Percentiles rank a stretch among this genome's conserved stretches.
Evolutionary conservation across 2,888 invertebrate species (phyloP).

Genomic region (Dynastes tityus): DNA sequence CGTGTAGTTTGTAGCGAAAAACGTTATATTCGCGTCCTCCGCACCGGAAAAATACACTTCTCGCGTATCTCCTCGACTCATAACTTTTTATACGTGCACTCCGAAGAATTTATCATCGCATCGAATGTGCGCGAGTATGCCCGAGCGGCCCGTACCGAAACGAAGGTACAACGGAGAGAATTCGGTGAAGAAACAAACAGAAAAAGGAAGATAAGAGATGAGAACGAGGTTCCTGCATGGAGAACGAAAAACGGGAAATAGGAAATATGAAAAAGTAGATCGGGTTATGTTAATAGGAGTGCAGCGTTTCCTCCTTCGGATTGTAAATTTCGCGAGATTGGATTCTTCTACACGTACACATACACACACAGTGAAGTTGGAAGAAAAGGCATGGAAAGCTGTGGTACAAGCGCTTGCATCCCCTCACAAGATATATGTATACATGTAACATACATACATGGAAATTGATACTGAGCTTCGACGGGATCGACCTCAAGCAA

Average conservation of each 20-base stretch:
- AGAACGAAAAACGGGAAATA: background rate
- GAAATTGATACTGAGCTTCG: slow-evolving; percentile 50
- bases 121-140: background rate
- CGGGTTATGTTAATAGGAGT: slow-evolving; percentile 32
- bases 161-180: background rate
- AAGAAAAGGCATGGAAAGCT: background rate
- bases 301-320: slow-evolving; percentile 27
- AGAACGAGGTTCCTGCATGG: background rate
- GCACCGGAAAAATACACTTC: background rate
- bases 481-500: slow-evolving; percentile 23
- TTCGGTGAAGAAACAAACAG: background rate
- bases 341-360: background rate
- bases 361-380: background rate
- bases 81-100: slow-evolving; percentile 24
- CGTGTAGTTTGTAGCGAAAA: background rate
- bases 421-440: background rate
- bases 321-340: slow-evolving; percentile 38
- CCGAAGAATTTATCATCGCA: slow-evolving; percentile 20
- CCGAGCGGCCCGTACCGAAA: background rate
- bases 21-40: background rate
- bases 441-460: slow-evolving; percentile 37
- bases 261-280: slow-evolving; percentile 37
- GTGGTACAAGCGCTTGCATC: background rate
- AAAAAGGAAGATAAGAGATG: background rate
- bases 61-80: slow-evolving; percentile 11